These are phyloP conservation scores for Heliconius cydno DNA, from an alignment of 2,888 invertebrate genomes.

Conservation along the genomic window DNA sequence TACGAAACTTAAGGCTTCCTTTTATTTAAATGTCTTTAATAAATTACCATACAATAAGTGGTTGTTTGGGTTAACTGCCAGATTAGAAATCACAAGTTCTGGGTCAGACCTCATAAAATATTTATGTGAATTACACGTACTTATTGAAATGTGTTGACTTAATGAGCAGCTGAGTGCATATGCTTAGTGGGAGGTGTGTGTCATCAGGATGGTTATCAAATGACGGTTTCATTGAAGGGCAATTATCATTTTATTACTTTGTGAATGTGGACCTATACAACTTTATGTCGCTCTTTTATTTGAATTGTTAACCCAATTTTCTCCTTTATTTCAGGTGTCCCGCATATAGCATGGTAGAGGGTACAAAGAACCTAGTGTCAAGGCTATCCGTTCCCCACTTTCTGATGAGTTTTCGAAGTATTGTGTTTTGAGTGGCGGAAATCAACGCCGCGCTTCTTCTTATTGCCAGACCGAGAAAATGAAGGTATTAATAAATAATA, in stretches of 20 bases:
- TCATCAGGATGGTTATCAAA: too few species aligned
- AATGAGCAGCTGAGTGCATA: constrained; percentile 7
- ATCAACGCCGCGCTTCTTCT: too few species aligned
- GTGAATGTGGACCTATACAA: not conserved
- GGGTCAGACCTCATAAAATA: constrained; percentile 40
- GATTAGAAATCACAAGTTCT: constrained; percentile 45
- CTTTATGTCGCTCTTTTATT: not conserved
- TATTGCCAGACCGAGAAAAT: too few species aligned
- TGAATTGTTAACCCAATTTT: too few species aligned
- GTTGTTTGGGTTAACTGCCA: constrained; percentile 39
- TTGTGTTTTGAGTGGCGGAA: too few species aligned
- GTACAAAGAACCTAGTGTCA: too few species aligned
- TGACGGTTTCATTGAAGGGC: not conserved
- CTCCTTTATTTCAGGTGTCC: too few species aligned
- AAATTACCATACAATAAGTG: constrained; percentile 42
- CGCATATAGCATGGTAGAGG: too few species aligned
- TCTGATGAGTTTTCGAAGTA: too few species aligned
- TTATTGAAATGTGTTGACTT: constrained; percentile 18
- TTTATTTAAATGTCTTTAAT: constrained; percentile 25
- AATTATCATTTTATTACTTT: not conserved
- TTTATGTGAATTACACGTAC: constrained; percentile 30
- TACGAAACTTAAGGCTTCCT: not conserved
- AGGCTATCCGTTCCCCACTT: too few species aligned
- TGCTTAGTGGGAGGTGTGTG: not conserved
- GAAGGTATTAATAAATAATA: too few species aligned